Conservation (phyloP, 2,888 invertebrate species). For the Lithodes maja region DNA sequence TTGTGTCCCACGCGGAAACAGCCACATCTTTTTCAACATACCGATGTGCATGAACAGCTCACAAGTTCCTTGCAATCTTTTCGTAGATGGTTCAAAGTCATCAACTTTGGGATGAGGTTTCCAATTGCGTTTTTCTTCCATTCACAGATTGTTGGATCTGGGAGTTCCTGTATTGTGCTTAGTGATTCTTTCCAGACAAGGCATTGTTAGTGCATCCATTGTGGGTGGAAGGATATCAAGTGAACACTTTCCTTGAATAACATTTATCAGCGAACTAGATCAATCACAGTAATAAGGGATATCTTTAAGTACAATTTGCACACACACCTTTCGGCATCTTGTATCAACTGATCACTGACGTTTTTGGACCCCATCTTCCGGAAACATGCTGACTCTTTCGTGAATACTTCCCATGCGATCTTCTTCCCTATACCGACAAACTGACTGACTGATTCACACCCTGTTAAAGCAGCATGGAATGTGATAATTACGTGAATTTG, state of each 20-base stretch:
- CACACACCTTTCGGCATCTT: not conserved
- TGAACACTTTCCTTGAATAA: not conserved
- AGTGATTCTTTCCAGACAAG: slow-evolving; percentile 15
- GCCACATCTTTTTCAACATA: slow-evolving; percentile 13
- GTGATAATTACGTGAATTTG: not conserved
- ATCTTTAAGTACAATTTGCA: not conserved
- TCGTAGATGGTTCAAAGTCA: slow-evolving; percentile 7
- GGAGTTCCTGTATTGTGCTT: not conserved
- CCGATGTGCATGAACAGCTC: slow-evolving; percentile 18
- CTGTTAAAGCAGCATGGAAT: slow-evolving; percentile 21
- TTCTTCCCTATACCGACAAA: slow-evolving; percentile 2
- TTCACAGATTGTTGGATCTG: slow-evolving; percentile 7
- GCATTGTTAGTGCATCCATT: slow-evolving; percentile 15
- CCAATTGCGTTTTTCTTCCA: not conserved
- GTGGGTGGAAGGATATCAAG: not conserved
- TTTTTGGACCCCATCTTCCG: slow-evolving; percentile 4
- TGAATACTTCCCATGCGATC: slow-evolving; percentile 14
- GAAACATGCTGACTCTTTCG: slow-evolving; percentile 17
- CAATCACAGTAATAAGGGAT: not conserved
- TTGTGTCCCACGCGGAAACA: not conserved
- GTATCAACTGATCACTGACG: not conserved
- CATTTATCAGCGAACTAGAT: not conserved
- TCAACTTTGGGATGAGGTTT: slow-evolving; percentile 28
- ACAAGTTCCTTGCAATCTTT: slow-evolving; percentile 10
- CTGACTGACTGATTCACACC: slow-evolving; percentile 13